Conservation (phyloP, 2,797 vertebrate genomes). For the Tauraco hartlaubi region DNA sequence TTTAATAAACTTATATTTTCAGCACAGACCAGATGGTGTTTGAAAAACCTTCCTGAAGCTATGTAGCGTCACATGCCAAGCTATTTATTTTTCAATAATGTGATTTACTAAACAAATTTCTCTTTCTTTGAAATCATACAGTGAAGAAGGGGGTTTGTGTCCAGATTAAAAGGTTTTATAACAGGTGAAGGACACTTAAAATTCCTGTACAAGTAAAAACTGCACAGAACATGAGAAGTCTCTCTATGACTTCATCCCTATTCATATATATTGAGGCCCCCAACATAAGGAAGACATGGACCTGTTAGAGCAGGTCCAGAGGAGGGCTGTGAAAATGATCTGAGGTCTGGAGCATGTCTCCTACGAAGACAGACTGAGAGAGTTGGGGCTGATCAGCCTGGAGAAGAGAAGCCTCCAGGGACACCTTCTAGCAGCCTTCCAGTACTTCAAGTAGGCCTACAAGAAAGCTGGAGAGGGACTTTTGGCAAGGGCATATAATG, state of each 20-base stretch:
- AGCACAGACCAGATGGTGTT: slow-evolving; percentile 72
- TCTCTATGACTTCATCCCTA: fast-evolving
- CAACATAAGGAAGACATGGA: too few relatives aligned
- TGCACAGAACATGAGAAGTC: background rate
- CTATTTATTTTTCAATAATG: slow-evolving; percentile 57
- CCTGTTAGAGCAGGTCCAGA: too few relatives aligned
- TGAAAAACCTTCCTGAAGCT: slow-evolving; percentile 66
- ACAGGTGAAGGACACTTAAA: background rate
- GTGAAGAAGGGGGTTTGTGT: background rate
- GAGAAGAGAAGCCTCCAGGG: too few relatives aligned
- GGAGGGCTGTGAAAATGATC: too few relatives aligned
- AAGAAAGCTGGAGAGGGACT: too few relatives aligned
- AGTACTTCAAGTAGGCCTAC: too few relatives aligned
- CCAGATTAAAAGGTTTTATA: background rate
- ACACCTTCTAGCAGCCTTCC: too few relatives aligned
- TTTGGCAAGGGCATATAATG: too few relatives aligned
- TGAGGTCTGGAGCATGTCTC: too few relatives aligned
- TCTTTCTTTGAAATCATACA: background rate
- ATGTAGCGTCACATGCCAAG: slow-evolving; percentile 45
- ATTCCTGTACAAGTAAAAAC: background rate
- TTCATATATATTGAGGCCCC: background rate
- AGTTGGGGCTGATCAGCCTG: too few relatives aligned
- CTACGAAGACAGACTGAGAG: too few relatives aligned
- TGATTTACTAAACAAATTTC: slow-evolving; percentile 65
- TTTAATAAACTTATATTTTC: slow-evolving; percentile 74